phyloP scores from a whole-genome alignment of 1,140 invertebrate genomes.

The Bombus soroeensis region DNA sequence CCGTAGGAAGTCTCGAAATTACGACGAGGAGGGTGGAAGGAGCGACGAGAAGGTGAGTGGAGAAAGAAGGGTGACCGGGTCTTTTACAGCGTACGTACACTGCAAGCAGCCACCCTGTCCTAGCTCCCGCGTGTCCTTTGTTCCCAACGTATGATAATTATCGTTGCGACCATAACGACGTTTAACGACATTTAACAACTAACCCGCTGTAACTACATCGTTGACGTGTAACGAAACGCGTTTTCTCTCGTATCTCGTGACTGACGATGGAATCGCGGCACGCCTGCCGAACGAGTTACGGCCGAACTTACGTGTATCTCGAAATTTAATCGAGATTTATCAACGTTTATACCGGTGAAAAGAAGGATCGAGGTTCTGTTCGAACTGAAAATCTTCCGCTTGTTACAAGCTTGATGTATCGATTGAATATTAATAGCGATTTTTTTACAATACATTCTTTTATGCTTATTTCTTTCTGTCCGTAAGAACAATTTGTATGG shows the following conservation, averaged over 20 bases:
- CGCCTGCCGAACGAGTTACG: neutral
- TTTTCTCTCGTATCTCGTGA: slow-evolving; percentile 45
- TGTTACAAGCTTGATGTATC: too few species aligned
- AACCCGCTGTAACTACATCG: slow-evolving; percentile 61
- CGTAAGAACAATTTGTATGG: neutral
- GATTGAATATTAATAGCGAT: neutral
- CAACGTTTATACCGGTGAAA: too few species aligned
- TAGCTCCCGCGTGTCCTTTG: slow-evolving; percentile 37
- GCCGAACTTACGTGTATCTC: too few species aligned
- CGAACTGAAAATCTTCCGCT: too few species aligned
- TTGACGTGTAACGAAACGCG: slow-evolving; percentile 58
- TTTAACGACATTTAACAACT: slow-evolving; percentile 69
- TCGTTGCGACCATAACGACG: slow-evolving; percentile 64
- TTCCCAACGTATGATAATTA: slow-evolving; percentile 63
- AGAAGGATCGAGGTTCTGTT: too few species aligned
- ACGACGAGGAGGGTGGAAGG: slow-evolving; percentile 27
- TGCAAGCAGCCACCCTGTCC: neutral
- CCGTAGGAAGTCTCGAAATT: slow-evolving; percentile 63
- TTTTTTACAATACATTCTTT: neutral
- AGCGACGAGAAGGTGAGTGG: neutral
- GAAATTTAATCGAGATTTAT: too few species aligned
- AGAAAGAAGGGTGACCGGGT: slow-evolving; percentile 27
- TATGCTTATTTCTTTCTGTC: neutral
- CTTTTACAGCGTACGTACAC: slow-evolving; percentile 54
- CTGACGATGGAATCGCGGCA: slow-evolving; percentile 16